Base-by-base conservation (phyloP, 2,888 invertebrate genomes). In the Drosophila limbata region DNA sequence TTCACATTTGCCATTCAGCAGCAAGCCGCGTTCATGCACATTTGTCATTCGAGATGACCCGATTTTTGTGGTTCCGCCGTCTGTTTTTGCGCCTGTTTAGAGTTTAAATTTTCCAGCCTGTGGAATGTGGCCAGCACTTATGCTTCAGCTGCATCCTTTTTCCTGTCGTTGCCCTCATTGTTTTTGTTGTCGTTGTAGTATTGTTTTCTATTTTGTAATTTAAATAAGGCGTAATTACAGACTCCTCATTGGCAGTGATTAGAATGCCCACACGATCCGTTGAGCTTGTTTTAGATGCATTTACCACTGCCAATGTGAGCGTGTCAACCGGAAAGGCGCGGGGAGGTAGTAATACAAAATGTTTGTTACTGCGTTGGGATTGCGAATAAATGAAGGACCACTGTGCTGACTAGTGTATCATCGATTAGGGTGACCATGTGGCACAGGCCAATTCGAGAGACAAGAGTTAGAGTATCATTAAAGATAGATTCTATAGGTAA, bases 151-250 rank as follows among this genome's bases (percentile, higher is more conserved):
- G 59, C 42, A 61, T 65, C 47, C 64, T 52, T 56, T 21, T 31
- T 40, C 17, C 52, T 25, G 17, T 42, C 31, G 19, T 15, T 47
- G 28, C 8, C 13, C 17, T 17, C 40, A 17, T 61, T 65, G 63
- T 47, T 74, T 25, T 10, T 19, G 25, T 25, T 25, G 25, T 61
- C 63, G 63, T 47, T 74, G 25, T 10, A n/a, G 64, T 65, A 40
- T 67, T 62, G 69, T 69, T 28, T 65, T 48, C 66, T 57, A 69
- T 76, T 87, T 87, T 77, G 88, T 83, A 85, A 85, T 88, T 85
- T 88, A 83, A 85, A 85, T 88, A 85, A 81, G 81, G 81, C 75
- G 79, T 88, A 88, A 85, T 85, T 88, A 81, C 81, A 86, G 77
- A 77, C 68, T 69, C 64, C 25, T 77, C 82, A 75, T 73, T 81